Base-by-base conservation (phyloP, 30 jellyfish, hydroid and myxozoan genomes). In the Hydractinia echinata region DNA sequence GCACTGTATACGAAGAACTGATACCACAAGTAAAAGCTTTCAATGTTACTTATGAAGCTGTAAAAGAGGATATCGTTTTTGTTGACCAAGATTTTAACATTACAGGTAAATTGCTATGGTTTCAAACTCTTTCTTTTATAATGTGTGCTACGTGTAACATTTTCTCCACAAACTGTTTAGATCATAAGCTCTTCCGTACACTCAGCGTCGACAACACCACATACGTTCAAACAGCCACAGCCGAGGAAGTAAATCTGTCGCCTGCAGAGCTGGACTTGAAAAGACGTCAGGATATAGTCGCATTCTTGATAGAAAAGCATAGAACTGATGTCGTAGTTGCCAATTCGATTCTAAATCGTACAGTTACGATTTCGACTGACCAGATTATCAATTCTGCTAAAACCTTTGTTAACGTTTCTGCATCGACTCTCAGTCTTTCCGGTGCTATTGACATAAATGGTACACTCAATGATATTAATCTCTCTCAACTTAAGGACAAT, bases 101-200 rank as follows among this genome's bases (percentile, higher is more conserved):
- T 15, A 74, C 96, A 68, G 96, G 96, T 88, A 79, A 77, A 52
- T 9, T 49, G n/a, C 14, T 0, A 52, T 58, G 19, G 69, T 58
- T 58, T 58, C 1, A 16, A 13, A 58, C 19, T 58, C 1, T 58
- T 16, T 58, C 3, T 58, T 11, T 58, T 16, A 9, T n/a, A 16
- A 72, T 72, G 8, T 8, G 20, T 6, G 51, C 68, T 18, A 13
- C 4, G 54, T 39, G 51, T 4, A 74, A 74, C 54, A 4, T 4
- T 30, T 16, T 54, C 20, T 7, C 5, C 54, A 16, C 48, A 21
- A 21, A 15, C 15, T 11, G 62, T 51, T 50, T 66, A 93, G 99
- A 90, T 8, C 73, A 60, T 74, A 93, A 93, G 68, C 76, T 81
- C 4, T 87, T 93, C 69, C 56, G 83, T 52, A 56, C 84, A 53